Evolutionary conservation across 2,113 vertebrate species (phyloP), one percentile per base, ranked within the genome.

Genomic region (mouse (Mus musculus)): DNA sequence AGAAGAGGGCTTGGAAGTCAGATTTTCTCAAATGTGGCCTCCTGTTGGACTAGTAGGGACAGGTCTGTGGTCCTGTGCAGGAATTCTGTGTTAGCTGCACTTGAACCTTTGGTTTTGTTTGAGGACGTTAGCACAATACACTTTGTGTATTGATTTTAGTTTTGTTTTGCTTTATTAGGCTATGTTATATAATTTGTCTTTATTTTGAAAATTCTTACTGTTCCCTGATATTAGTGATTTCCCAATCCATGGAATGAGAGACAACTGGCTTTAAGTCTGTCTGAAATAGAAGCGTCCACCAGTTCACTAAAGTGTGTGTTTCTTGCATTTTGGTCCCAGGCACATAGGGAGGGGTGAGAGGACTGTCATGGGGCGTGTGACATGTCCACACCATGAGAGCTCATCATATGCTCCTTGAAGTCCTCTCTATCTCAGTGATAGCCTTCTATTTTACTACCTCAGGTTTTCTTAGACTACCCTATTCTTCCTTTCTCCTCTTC

Each of bases 121-220:
- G 69, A 54, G 33, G n/a, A 24, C 36, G 26, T 85, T 95, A 28
- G 1, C 49, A 92, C 90, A 85, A 67, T 9, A 13, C n/a, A 67
- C 61, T 87, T 88, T 78, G 33, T 54, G 80, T 77, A 63, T 24
- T 89, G 16, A 19, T 93, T 95, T 96, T 89, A 22, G 1, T 95
- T 88, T 92, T 36, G 2, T 89, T 94, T 96, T 87, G 54, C 36
- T 88, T 93, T 85, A n/a, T 85, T 87, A 54, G 65, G 28, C 91
- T 63, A 76, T 73, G 36, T 49, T 59, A 56, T 4, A 33, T 46
- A 89, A 84, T 33, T 59, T 59, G 30, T 54, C 26, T 69, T 69
- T 49, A 69, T 52, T 67, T 42, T 5, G n/a, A 91, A 85, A 42
- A 20, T 69, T 46, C 36, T 86, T 94, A 1, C 20, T 90, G 1